Evolutionary conservation across 2,888 invertebrate species (phyloP).

Genomic region (Hecatera dysodea): DNA sequence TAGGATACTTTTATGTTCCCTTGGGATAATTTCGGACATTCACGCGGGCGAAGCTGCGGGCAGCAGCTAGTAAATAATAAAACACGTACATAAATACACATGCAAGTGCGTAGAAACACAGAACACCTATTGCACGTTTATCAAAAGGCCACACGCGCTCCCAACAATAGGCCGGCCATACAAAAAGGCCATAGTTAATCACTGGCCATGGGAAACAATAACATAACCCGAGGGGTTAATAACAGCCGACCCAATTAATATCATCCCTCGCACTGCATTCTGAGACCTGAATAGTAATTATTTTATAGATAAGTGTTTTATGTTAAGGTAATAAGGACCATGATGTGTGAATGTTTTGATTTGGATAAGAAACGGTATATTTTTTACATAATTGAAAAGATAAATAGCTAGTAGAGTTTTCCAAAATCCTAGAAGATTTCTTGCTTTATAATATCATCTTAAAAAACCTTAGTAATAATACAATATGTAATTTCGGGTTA

Average conservation of each 20-base stretch:
- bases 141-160: slow-evolving; percentile 58
- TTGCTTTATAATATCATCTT: too few relatives aligned
- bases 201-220: slow-evolving; percentile 60
- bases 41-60: too few relatives aligned
- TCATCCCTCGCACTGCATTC: slow-evolving; percentile 49
- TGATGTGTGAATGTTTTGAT: background rate
- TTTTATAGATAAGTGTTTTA: slow-evolving; percentile 49
- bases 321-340: slow-evolving; percentile 7
- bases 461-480: too few relatives aligned
- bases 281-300: slow-evolving; percentile 55
- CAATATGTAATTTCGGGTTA: background rate
- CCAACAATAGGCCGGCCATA: slow-evolving; percentile 49
- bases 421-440: too few relatives aligned
- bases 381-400: too few relatives aligned
- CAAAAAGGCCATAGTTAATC: slow-evolving; percentile 58
- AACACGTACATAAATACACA: slow-evolving; percentile 8
- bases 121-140: slow-evolving; percentile 59
- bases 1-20: too few relatives aligned
- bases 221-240: slow-evolving; percentile 54
- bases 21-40: too few relatives aligned
- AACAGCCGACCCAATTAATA: slow-evolving; percentile 65
- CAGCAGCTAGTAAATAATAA: background rate
- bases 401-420: too few relatives aligned
- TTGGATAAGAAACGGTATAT: background rate
- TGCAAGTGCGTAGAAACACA: slow-evolving; percentile 37